phyloP scores from a whole-genome alignment of 2,797 vertebrate species.

The Cirrhinus molitorella region DNA sequence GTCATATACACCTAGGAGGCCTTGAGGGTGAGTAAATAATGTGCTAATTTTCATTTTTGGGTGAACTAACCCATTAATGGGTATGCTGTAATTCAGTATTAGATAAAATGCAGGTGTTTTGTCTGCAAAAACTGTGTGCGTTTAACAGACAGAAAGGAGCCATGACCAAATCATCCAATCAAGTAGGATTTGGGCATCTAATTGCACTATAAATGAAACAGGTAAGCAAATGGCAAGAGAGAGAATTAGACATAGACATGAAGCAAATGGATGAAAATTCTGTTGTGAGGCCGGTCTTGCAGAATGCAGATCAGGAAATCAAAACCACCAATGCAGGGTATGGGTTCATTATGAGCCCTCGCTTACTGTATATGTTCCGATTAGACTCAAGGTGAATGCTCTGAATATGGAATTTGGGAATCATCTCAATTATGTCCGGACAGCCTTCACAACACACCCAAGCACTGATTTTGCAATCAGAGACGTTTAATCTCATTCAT shows the following conservation, averaged over 20 bases:
- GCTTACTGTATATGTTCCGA: background rate
- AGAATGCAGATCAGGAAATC: background rate
- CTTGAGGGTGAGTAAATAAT: too few species aligned
- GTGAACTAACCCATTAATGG: background rate
- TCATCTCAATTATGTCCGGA: conserved; percentile 15
- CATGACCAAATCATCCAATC: background rate
- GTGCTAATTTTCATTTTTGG: too few species aligned
- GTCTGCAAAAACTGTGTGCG: background rate
- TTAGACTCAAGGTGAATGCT: conserved; percentile 16
- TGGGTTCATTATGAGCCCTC: background rate
- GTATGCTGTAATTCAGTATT: conserved; percentile 16
- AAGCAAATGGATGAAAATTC: background rate
- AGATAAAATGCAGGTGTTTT: background rate
- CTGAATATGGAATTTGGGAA: conserved; percentile 17
- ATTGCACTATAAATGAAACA: background rate
- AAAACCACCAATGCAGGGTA: background rate
- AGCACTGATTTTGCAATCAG: background rate
- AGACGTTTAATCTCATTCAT: background rate
- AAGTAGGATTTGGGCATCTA: background rate
- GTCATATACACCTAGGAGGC: too few species aligned
- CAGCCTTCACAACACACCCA: conserved; percentile 6
- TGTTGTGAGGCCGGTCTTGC: conserved; percentile 20
- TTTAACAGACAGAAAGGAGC: background rate
- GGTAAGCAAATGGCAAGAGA: background rate
- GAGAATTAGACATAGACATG: background rate